Evolutionary conservation across 1,140 invertebrate species (phyloP).

Genomic region (Conus ventricosus): DNA sequence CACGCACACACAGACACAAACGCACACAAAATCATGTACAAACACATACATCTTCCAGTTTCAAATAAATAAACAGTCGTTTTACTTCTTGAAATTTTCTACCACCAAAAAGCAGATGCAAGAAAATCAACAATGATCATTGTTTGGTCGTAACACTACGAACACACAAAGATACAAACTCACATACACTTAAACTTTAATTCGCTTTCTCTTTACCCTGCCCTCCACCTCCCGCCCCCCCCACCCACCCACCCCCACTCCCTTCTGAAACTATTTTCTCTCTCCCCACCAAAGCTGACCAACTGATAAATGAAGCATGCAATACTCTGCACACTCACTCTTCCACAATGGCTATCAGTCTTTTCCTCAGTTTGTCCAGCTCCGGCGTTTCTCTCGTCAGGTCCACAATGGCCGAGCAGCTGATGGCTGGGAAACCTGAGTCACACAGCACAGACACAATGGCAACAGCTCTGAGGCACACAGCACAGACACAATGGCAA

Average conservation of each 20-base stretch:
- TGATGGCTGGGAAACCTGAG: conserved; percentile 61
- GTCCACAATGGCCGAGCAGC: conserved; percentile 51
- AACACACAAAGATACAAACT: conserved; percentile 11
- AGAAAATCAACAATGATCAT: too few relatives aligned
- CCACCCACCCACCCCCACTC: too few relatives aligned
- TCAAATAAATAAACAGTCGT: too few relatives aligned
- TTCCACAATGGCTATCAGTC: conserved; percentile 61
- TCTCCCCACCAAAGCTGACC: too few relatives aligned
- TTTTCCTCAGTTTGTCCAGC: conserved; percentile 59
- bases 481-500: conserved; percentile 40
- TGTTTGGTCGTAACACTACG: too few relatives aligned
- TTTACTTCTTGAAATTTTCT: too few relatives aligned
- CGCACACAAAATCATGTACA: neutral
- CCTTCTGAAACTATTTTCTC: too few relatives aligned
- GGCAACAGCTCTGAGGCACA: conserved; percentile 48
- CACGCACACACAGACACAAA: conserved; percentile 14
- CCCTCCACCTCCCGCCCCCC: too few relatives aligned
- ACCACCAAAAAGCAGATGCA: too few relatives aligned
- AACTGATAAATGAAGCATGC: too few relatives aligned
- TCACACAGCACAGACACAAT: conserved; percentile 38
- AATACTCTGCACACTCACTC: conserved; percentile 46
- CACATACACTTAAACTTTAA: neutral
- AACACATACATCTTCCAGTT: neutral
- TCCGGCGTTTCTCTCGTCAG: conserved; percentile 54
- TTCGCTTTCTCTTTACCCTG: too few relatives aligned